Conservation (phyloP, 2,797 vertebrate genomes). For the Scyliorhinus canicula region DNA sequence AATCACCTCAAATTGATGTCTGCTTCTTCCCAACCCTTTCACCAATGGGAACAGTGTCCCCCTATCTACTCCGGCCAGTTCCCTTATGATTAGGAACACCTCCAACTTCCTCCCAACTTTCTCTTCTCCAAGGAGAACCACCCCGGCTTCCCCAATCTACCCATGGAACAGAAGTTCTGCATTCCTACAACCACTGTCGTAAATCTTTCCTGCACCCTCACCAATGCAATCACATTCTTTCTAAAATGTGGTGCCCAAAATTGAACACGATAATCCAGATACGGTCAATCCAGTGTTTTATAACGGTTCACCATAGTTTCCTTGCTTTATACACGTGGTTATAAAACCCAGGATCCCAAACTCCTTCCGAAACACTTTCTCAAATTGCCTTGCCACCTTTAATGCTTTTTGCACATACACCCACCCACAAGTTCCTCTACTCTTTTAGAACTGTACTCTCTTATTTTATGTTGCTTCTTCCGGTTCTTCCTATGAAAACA, state of each 20-base stretch:
- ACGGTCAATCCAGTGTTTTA: too few relatives aligned
- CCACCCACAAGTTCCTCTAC: background rate
- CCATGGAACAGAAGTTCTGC: background rate
- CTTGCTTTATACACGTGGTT: background rate
- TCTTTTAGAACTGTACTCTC: background rate
- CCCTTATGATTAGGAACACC: background rate
- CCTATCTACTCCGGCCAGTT: background rate
- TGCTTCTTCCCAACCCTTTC: background rate
- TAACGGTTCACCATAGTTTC: background rate
- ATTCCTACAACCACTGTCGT: background rate
- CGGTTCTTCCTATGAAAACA: too few relatives aligned
- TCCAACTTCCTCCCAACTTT: background rate
- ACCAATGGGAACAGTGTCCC: background rate
- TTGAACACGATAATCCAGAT: background rate
- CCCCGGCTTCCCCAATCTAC: background rate
- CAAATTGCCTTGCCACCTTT: background rate
- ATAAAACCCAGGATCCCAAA: background rate
- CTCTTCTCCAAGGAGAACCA: too few relatives aligned
- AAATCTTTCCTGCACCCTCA: background rate
- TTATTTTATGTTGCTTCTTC: background rate
- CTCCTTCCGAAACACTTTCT: background rate
- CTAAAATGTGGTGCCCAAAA: background rate
- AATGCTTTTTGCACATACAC: background rate
- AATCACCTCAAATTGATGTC: background rate
- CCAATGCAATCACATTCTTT: background rate